phyloP scores from a whole-genome alignment of 1,140 invertebrate species.

The Ips typographus region DNA sequence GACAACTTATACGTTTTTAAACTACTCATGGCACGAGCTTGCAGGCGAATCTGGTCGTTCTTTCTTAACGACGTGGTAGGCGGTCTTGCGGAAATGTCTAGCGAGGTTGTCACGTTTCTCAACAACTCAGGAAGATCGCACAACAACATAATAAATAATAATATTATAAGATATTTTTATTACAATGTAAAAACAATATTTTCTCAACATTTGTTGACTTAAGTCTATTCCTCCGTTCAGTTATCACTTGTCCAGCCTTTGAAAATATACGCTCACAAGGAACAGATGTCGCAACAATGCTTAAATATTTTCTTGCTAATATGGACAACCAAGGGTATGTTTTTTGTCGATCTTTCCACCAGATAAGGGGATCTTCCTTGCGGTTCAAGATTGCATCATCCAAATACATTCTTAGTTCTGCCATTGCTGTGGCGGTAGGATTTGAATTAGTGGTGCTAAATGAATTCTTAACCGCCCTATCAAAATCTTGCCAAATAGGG shows the following conservation, averaged over 20 bases:
- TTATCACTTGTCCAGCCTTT: slow-evolving; percentile 17
- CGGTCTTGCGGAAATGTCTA: too few species aligned
- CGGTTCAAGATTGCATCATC: slow-evolving; percentile 5
- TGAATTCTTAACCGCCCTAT: slow-evolving; percentile 7
- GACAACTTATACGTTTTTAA: too few species aligned
- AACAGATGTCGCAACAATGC: slow-evolving; percentile 32
- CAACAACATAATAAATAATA: not conserved
- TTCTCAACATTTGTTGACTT: not conserved
- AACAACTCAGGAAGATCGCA: not conserved
- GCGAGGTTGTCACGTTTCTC: too few species aligned
- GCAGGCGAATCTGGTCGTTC: too few species aligned
- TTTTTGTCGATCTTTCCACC: slow-evolving; percentile 24
- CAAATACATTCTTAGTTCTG: slow-evolving; percentile 16
- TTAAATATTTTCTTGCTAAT: slow-evolving; percentile 30
- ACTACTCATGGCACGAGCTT: too few species aligned
- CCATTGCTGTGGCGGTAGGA: slow-evolving; percentile 6
- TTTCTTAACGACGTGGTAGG: too few species aligned
- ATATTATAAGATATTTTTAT: slow-evolving; percentile 5
- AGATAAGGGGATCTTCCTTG: slow-evolving; percentile 15
- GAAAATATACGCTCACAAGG: slow-evolving; percentile 33
- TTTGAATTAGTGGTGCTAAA: not conserved
- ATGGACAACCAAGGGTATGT: slow-evolving; percentile 21
- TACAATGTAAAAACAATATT: slow-evolving; percentile 14
- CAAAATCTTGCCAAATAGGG: slow-evolving; percentile 14
- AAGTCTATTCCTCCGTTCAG: not conserved